Conservation (phyloP, 2,888 invertebrate species). For the Dicyrtomina minuta region DNA sequence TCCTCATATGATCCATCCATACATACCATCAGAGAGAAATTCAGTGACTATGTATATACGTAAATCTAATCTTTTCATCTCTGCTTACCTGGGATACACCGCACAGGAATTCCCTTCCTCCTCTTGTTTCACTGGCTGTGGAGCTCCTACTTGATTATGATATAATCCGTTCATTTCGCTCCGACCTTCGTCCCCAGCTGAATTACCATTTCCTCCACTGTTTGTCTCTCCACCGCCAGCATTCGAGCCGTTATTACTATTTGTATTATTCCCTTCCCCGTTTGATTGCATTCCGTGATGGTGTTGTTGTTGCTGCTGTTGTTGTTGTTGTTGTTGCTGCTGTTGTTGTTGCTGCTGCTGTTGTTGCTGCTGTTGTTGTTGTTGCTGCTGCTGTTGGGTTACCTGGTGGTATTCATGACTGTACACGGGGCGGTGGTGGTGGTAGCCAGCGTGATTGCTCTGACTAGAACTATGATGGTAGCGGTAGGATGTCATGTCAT, state of each 20-base stretch:
- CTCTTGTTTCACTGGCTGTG: conserved; percentile 35
- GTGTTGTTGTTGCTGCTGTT: conserved; percentile 37
- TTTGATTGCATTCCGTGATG: conserved; percentile 28
- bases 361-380: conserved; percentile 55
- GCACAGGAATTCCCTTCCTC: conserved; percentile 34
- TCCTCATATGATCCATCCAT: background rate
- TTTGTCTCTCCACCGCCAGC: background rate
- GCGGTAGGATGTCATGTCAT: conserved; percentile 38
- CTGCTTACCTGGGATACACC: conserved; percentile 40
- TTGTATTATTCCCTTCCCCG: conserved; percentile 19
- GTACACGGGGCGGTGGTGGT: conserved; percentile 29
- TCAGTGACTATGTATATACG: background rate
- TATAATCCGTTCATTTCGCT: conserved; percentile 42
- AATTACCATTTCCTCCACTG: conserved; percentile 30
- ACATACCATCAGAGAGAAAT: background rate
- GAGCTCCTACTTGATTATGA: conserved; percentile 33
- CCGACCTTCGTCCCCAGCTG: conserved; percentile 35
- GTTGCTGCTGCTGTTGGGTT: conserved; percentile 54
- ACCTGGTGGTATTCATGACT: conserved; percentile 33
- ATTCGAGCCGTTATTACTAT: conserved; percentile 17
- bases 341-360: conserved; percentile 55
- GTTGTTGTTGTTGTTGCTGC: conserved; percentile 36
- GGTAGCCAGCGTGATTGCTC: conserved; percentile 19
- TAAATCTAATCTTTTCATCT: background rate
- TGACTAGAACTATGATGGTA: conserved; percentile 26